Percentiles rank a stretch among this genome's conserved stretches.
phyloP scores from a whole-genome alignment of 2,113 vertebrate genomes.

The Strix aluco region DNA sequence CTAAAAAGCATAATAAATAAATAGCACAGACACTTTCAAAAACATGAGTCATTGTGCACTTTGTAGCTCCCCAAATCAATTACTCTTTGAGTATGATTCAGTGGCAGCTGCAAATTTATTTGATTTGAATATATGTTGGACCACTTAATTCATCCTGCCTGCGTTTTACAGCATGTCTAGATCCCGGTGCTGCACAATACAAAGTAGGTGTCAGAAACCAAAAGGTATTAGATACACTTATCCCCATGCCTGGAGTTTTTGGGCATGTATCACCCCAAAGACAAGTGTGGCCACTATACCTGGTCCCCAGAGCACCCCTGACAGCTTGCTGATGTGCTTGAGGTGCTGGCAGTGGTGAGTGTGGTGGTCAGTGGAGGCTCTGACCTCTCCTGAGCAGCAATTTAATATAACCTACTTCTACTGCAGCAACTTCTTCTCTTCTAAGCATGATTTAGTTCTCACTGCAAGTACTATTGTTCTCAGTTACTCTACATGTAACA shows the following conservation, averaged over 20 bases:
- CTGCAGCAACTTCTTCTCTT: not conserved
- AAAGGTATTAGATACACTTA: not conserved
- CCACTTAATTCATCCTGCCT: not conserved
- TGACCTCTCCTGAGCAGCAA: not conserved
- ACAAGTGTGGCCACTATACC: accelerated
- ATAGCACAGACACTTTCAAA: not conserved
- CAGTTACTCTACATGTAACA: not conserved
- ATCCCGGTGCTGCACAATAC: not conserved
- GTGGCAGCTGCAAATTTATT: slow-evolving; percentile 20
- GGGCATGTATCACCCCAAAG: not conserved
- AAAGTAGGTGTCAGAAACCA: not conserved
- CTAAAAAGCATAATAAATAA: not conserved
- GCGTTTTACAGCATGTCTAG: not conserved
- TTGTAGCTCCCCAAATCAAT: not conserved
- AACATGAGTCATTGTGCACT: not conserved
- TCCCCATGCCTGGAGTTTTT: not conserved
- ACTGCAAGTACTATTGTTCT: not conserved
- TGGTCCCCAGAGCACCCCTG: not conserved
- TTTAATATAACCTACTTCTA: not conserved
- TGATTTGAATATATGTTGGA: not conserved
- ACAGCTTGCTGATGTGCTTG: accelerated
- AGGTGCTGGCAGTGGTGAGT: not conserved
- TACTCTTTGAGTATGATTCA: not conserved
- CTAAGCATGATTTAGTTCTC: slow-evolving; percentile 9
- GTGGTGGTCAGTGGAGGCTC: not conserved